Base-by-base conservation (phyloP, 2,888 invertebrate species). In the Eupithecia exiguata region DNA sequence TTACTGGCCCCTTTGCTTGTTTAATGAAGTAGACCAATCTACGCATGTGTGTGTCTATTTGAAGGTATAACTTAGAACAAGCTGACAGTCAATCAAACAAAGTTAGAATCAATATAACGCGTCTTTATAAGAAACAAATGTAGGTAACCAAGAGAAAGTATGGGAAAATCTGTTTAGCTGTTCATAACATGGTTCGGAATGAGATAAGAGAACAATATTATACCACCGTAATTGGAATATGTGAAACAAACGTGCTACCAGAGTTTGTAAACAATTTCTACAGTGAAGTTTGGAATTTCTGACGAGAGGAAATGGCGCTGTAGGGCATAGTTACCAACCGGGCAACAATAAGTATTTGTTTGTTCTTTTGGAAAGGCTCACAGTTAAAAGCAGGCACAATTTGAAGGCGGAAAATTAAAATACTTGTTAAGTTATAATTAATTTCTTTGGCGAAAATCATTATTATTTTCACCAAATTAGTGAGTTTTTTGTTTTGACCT, bases 191-290 rank as follows among this genome's bases (percentile, higher is more conserved):
- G 21, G 43, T 65, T 65, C 65, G n/a, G 36, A 66, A 58, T 72
- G 21, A 58, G 65, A 58, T 72, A 66, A 69, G 58, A 65, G 58
- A 40, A 72, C 65, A 66, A 72, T 58, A 58, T 58, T 53, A 53
- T 35, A 69, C 46, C 61, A 35, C 38, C 61, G n/a, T 46, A 73
- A 74, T 68, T 63, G 68, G 61, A 70, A 70, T 74, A 61, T 70
- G 66, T 46, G 43, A 66, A 72, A 49, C 69, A 67, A 73, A 46
- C 61, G 25, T 66, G 43, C 46, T 70, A 49, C 25, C 46, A 40
- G 38, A 68, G 68, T 74, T 70, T n/a, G 16, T 53, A 40, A 70
- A 70, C 68, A 74, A 71, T 71, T 65, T 69, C 21, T 68, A 67
- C 62, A 25, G 2, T n/a, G 16, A 40, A 72, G 69, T 72, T 72